phyloP scores from a whole-genome alignment of 2,797 vertebrate species.

The Botia almorhae region DNA sequence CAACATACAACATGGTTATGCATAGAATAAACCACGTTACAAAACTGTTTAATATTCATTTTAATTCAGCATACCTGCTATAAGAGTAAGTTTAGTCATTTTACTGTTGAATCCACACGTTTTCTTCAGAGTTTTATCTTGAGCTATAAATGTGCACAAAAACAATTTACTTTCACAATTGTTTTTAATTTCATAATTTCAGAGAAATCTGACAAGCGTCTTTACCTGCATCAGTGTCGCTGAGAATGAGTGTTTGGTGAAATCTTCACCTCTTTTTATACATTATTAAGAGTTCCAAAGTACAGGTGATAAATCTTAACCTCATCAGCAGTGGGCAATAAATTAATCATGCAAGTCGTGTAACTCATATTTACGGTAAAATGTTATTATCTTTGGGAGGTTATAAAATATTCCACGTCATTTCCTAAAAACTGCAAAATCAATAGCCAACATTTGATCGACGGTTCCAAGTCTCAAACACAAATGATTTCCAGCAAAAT shows the following conservation, averaged over 20 bases:
- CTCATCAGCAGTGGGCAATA: conserved; percentile 28
- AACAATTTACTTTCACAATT: neutral
- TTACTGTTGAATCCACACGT: conserved; percentile 30
- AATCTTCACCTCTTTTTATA: conserved; percentile 58
- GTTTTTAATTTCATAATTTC: neutral
- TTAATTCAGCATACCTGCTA: conserved; percentile 68
- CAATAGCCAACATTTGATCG: too few relatives aligned
- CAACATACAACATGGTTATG: conserved; percentile 21
- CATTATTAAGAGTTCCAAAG: conserved; percentile 75
- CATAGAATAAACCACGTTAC: neutral
- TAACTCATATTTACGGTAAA: neutral
- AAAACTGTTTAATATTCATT: neutral
- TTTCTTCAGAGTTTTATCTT: conserved; percentile 12
- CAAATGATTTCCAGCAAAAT: too few relatives aligned
- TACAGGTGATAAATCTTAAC: conserved; percentile 72
- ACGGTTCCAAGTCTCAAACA: too few relatives aligned
- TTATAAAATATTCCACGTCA: neutral
- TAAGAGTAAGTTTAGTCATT: conserved; percentile 68
- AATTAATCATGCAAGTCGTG: conserved; percentile 22
- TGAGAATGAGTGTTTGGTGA: conserved; percentile 29
- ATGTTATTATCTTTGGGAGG: conserved; percentile 30
- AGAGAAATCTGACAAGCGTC: neutral
- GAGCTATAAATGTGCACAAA: conserved; percentile 37
- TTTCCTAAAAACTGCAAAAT: neutral
- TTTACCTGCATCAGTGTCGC: conserved; percentile 51